Percentiles rank a stretch among this genome's conserved stretches.
Evolutionary conservation across 1,140 invertebrate genomes (phyloP).

Genomic region (Bombyx mandarina): DNA sequence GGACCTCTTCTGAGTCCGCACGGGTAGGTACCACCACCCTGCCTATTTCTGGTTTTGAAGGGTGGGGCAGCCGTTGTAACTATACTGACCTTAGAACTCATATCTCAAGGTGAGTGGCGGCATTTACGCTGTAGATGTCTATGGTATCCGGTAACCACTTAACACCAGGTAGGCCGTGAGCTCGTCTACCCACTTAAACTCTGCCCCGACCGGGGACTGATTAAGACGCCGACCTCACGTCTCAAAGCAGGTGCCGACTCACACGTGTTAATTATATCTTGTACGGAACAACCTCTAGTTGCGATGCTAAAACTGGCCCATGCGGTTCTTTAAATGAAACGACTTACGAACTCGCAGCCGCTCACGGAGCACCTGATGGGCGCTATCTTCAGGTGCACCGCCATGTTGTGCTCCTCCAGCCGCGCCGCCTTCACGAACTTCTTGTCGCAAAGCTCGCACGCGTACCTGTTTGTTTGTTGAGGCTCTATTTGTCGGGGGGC

Average conservation of each 20-base stretch:
- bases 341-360: constrained; percentile 39
- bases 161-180: neutral
- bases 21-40: neutral
- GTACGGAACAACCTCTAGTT: neutral
- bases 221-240: neutral
- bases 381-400: constrained; percentile 37
- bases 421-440: constrained; percentile 34
- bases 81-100: too few species aligned
- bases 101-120: too few species aligned
- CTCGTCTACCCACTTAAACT: neutral
- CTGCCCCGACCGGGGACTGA: neutral
- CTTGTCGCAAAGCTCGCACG: constrained; percentile 40
- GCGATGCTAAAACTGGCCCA: neutral
- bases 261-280: neutral
- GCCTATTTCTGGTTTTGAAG: too few species aligned
- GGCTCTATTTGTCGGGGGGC: too few species aligned
- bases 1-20: too few species aligned
- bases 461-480: constrained; percentile 20
- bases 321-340: neutral
- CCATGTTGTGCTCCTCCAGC: constrained; percentile 38
- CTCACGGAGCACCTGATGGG: constrained; percentile 27
- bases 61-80: too few species aligned
- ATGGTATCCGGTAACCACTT: neutral
- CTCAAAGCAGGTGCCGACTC: neutral
- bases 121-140: too few species aligned